phyloP scores from a whole-genome alignment of 2,797 vertebrate species.

The Peromyscus nudipes region DNA sequence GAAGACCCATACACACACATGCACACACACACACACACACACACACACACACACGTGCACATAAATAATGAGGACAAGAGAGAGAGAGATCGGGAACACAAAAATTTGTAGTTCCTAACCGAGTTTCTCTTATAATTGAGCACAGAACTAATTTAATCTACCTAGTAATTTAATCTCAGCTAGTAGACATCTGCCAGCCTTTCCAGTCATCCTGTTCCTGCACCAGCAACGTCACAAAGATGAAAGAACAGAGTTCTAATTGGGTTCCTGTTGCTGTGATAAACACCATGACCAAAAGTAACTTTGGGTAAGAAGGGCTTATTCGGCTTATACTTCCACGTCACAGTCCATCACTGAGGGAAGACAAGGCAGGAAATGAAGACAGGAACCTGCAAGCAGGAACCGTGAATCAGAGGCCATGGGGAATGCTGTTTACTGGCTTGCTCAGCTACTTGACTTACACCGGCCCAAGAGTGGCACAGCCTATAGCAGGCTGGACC shows the following conservation, averaged over 20 bases:
- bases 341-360: background rate
- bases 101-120: background rate
- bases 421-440: background rate
- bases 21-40: background rate
- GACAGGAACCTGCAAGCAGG: background rate
- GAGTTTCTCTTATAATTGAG: background rate
- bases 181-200: background rate
- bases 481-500: background rate
- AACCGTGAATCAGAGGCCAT: background rate
- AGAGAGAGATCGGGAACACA: background rate
- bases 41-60: background rate
- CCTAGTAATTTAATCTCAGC: background rate
- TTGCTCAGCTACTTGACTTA: background rate
- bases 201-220: background rate
- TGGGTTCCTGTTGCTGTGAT: background rate
- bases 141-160: background rate
- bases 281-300: background rate
- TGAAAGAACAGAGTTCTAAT: background rate
- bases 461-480: background rate
- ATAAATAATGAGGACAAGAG: background rate
- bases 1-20: background rate
- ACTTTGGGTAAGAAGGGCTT: background rate
- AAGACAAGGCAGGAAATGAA: background rate
- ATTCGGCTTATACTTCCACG: background rate
- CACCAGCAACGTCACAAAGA: background rate